Percentiles rank a stretch among this genome's conserved stretches.
Evolutionary conservation across 2,888 invertebrate genomes (phyloP).

Genomic region (Lithodes maja): DNA sequence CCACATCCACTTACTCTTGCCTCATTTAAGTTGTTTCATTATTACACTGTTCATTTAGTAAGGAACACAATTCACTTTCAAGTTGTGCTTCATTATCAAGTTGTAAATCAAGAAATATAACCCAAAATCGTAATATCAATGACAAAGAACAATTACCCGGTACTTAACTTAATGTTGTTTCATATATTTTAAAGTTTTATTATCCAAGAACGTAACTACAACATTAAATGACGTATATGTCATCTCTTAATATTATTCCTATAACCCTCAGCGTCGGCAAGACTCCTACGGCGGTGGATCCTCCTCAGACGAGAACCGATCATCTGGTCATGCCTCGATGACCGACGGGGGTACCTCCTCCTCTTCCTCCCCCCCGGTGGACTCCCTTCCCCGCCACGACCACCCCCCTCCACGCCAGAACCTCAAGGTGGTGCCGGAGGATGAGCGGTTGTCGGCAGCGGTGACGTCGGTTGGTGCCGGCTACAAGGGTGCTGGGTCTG

Average conservation of each 20-base stretch:
- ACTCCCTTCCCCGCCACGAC: conserved; percentile 72
- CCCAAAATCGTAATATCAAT: no score
- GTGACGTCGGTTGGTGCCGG: conserved; percentile 68
- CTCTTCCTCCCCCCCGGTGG: conserved; percentile 75
- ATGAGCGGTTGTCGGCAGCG: conserved; percentile 75
- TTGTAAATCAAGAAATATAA: no score
- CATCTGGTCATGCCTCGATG: conserved; percentile 95
- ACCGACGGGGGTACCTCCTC: conserved; percentile 86
- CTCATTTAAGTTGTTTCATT: no score
- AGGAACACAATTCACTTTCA: no score
- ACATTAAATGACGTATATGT: no score
- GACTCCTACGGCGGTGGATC: conserved; percentile 79
- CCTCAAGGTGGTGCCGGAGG: conserved; percentile 77
- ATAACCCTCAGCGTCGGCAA: conserved; percentile 70
- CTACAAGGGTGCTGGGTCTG: conserved; percentile 51
- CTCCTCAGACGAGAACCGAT: conserved; percentile 88
- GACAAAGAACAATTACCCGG: no score
- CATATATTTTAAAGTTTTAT: no score
- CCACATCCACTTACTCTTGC: no score
- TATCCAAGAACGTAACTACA: no score
- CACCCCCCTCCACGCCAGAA: conserved; percentile 61
- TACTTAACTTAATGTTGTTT: no score
- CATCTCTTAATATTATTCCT: background rate
- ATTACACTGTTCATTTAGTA: no score
- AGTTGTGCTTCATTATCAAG: no score